Percentiles rank a stretch among this genome's conserved stretches.
Evolutionary conservation across 2,888 invertebrate species (phyloP).

Genomic region (Apamea crenata): DNA sequence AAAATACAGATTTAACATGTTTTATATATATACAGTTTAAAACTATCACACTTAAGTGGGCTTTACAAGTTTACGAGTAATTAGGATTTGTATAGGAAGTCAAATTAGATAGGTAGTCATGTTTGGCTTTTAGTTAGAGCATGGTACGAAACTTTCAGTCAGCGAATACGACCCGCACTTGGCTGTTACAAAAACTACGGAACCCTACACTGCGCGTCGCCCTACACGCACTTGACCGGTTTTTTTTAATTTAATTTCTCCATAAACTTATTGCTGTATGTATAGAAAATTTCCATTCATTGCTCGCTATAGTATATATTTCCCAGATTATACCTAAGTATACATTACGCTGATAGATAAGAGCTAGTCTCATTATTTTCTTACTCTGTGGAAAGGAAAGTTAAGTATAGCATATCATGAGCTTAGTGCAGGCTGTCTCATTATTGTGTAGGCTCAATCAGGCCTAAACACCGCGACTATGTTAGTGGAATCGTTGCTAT

Average conservation of each 20-base stretch:
- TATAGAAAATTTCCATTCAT: constrained; percentile 20
- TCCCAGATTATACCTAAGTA: constrained; percentile 35
- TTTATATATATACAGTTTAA: too few species aligned
- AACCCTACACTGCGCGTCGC: too few species aligned
- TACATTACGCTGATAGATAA: constrained; percentile 44
- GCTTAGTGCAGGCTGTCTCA: constrained; percentile 32
- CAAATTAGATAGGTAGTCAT: too few species aligned
- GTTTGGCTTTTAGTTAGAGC: too few species aligned
- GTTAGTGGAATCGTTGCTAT: constrained; percentile 15
- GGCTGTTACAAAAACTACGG: too few species aligned
- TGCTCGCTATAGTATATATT: constrained; percentile 30
- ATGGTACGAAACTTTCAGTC: too few species aligned
- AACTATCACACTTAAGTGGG: too few species aligned
- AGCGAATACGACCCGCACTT: too few species aligned
- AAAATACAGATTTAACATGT: too few species aligned
- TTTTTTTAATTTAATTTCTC: background rate
- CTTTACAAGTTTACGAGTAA: too few species aligned
- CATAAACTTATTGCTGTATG: background rate
- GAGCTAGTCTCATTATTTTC: constrained; percentile 51
- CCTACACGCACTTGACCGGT: too few species aligned
- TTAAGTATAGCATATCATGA: constrained; percentile 56
- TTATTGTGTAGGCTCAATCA: constrained; percentile 45
- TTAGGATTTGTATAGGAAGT: too few species aligned
- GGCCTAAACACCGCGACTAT: constrained; percentile 9
- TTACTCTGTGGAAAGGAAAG: constrained; percentile 57